Evolutionary conservation across 1,140 invertebrate genomes (phyloP), one percentile per base, ranked within the genome.

Genomic region (Monochamus saltuarius): DNA sequence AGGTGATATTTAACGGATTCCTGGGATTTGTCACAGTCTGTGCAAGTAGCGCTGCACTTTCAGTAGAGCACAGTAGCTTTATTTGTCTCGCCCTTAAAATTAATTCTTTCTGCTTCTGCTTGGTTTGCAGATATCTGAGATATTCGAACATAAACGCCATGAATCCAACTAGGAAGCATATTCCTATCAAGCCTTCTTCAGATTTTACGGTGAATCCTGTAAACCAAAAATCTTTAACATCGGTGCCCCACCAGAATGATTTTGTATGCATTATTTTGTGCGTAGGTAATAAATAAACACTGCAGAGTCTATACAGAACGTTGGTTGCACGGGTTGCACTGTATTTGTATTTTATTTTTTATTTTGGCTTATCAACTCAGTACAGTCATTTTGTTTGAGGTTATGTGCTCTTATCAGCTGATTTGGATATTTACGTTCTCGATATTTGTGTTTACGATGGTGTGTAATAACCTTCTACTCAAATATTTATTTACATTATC

Each of bases 91-190:
- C 64, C 22, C 70, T 42, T 19, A 73, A 59, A 34, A 67, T 64
- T 4, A 77, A 52, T 42, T 75, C 69, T 45, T 60, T 68, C 56
- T 73, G 72, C n/a, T 70, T 68, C 50, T 73, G 66, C 67, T 68
- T 71, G 4, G 73, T 71, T 65, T 77, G 74, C 34, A 77, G 52
- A 42, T 73, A 70, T 54, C 75, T 72, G 19, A 78, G 54, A 42
- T 56, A 73, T 67, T 78, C 77, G 50, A 75, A 77, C 6, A 68
- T 7, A 59, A 78, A 72, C 4, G 75, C 62, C 29, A 77, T 55
- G 13, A 61, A 40, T 16, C 58, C 62, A 47, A 75, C 64, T 47
- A 62, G 56, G 14, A 74, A 34, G 58, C 77, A 77, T 56, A 69
- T 52, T 13, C 40, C 56, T 13, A 71, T 51, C n/a, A 78, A 51